These are phyloP conservation scores for Gymnosoma rotundatum DNA, from an alignment of 2,888 invertebrate genomes.

Conservation along the genomic window DNA sequence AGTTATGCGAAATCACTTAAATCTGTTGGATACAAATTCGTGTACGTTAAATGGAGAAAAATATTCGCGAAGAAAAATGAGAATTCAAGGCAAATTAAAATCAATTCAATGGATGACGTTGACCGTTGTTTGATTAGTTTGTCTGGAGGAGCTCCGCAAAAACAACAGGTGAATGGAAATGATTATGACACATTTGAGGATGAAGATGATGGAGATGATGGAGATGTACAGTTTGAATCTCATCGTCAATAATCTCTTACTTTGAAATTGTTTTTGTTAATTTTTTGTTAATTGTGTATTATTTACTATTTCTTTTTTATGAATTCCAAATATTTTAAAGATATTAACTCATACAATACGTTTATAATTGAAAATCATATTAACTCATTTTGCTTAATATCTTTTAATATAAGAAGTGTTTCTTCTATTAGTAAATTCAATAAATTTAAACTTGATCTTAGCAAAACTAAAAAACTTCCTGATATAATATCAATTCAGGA, in stretches of 20 bases:
- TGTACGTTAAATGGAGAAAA: no score
- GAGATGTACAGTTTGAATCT: background rate
- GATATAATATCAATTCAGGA: conserved; percentile 24
- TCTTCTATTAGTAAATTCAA: conserved; percentile 28
- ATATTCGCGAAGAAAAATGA: no score
- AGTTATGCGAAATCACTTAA: no score
- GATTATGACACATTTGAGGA: conserved; percentile 1
- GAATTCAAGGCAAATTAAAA: background rate
- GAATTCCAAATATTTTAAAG: conserved; percentile 30
- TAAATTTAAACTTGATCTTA: conserved; percentile 1
- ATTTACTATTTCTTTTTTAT: background rate
- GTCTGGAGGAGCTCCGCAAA: background rate
- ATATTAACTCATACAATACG: conserved; percentile 14
- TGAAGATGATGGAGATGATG: background rate
- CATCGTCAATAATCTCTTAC: background rate
- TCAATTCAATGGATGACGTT: conserved; percentile 1
- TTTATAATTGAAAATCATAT: background rate
- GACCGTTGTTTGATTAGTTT: background rate
- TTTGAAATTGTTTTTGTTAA: background rate
- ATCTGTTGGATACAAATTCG: no score
- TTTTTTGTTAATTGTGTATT: background rate
- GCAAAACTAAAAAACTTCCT: background rate
- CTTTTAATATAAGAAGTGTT: conserved; percentile 36
- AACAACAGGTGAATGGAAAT: background rate
- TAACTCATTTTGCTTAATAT: conserved; percentile 8